Evolutionary conservation across 2,113 vertebrate genomes (phyloP), one percentile per base, ranked within the genome.

Genomic region (Perognathus longimembris): DNA sequence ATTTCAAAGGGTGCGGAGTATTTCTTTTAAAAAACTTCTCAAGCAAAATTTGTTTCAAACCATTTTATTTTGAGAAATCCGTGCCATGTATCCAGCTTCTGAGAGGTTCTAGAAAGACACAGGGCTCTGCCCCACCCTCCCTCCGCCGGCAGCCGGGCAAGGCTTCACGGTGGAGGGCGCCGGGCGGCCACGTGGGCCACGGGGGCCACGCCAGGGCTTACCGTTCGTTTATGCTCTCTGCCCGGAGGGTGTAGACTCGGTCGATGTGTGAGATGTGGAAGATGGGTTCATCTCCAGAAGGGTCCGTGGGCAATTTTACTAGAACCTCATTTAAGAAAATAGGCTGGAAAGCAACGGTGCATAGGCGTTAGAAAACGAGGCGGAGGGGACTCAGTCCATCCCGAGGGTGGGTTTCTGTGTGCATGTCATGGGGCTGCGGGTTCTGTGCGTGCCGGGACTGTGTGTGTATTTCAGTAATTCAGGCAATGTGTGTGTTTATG

Each of bases 231-330:
- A 99, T 99, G 97, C 99, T 99, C 93, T 99, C 99, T 0, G 99
- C 99, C 38, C 99, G 98, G 15, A 99, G 99, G 0, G 99, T 99
- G 97, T 99, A 99, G 86, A 99, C 99, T 63, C 99, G 95, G 93
- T 99, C 99, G 8, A 99, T 99, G 98, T 99, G 99, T 26, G 99
- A 99, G 96, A 99, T 99, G 97, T 99, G 99, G 98, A 99, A 99
- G 84, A 99, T 98, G 57, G 99, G 99, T 24, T 99, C 99, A 9
- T 99, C 99, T 96, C 99, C 99, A 38, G 99, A 99, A 66, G 99
- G 99, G 97, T 99, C 99, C 0, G 99, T 99, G 36, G 99, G 99
- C 61, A 99, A 97, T 96, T 99, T 99, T 76, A 99, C 99, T 81
- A 99, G 98, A 80, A 99, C 99, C 95, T 99, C 99, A 10, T 99